Evolutionary conservation across 2,888 invertebrate genomes (phyloP), one percentile per base, ranked within the genome.

Genomic region (Panzeria rudis): DNA sequence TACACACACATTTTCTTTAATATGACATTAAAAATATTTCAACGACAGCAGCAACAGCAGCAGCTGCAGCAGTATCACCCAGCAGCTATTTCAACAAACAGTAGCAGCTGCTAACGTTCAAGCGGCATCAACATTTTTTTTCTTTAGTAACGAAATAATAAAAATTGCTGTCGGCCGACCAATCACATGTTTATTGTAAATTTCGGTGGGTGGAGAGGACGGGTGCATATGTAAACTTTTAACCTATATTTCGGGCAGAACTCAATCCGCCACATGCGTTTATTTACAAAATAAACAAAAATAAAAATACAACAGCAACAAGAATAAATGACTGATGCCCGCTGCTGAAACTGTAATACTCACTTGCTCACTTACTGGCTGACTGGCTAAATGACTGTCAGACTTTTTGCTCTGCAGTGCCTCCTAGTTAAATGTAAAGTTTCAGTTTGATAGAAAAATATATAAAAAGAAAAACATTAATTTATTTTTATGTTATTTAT

Each of bases 201-300:
- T 69, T 85, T 82, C 82, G 78, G 82, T 75, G 85, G 82, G 85
- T 82, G 78, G 85, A 72, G 85, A 72, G 85, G 75, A 89, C 44
- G 69, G 75, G 85, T 82, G 85, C 85, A 82, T 85, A 82, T 85
- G 82, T 90, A 89, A 90, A 90, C 90, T 90, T 90, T 90, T 90
- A 90, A 90, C 90, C 90, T 86, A 90, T 90, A 90, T 90, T 86
- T 80, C 86, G 83, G 77, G 83, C 85, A 85, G 85, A 78, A 75
- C 64, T 78, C 80, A 62, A 76, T 75, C 78, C 47, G 38, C 72
- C 85, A 81, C 88, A 88, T 89, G 87, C 89, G 89, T 89, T 89
- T 90, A 90, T 90, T 90, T 89, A 90, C 89, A 89, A 78, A 54
- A 66, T 62, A 83, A 64, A 76, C 17, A 56, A 83, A 62, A 29